phyloP scores from a whole-genome alignment of 2,797 vertebrate species.

The Xenops minutus region DNA sequence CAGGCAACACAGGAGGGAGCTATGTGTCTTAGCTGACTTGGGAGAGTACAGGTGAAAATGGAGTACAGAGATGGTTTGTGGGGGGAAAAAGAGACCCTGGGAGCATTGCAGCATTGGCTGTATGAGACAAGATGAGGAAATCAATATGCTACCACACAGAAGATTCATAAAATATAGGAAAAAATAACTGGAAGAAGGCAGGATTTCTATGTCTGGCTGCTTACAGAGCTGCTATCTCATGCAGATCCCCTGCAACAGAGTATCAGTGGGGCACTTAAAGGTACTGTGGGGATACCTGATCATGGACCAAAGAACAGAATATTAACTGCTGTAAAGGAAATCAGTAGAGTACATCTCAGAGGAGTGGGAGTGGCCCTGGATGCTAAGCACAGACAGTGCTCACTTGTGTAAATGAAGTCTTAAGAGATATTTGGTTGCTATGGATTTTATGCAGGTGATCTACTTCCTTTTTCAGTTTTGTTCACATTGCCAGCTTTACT shows the following conservation, averaged over 20 bases:
- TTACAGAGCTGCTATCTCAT: accelerated
- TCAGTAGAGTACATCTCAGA: not conserved
- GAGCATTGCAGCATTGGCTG: not conserved
- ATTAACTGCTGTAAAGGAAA: not conserved
- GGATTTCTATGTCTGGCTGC: not conserved
- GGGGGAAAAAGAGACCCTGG: not conserved
- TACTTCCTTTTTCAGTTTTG: not conserved
- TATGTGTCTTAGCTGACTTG: not conserved
- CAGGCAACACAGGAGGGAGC: not conserved
- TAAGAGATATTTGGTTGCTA: not conserved
- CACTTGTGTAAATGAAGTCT: not conserved
- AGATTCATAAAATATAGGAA: not conserved
- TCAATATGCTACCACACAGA: not conserved
- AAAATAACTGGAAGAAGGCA: not conserved
- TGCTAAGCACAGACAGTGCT: not conserved
- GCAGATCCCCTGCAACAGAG: not conserved
- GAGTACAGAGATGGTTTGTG: not conserved
- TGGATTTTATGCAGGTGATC: not conserved
- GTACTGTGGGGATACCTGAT: not conserved
- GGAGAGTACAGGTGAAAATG: not conserved
- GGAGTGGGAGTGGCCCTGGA: not conserved
- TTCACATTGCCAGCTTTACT: not conserved
- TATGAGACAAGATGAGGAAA: not conserved
- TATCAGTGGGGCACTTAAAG: not conserved
- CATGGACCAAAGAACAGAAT: not conserved